A percentile compares a stretch with the other conserved stretches of the same genome.
These are phyloP conservation scores for Aphrocallistes beatrix DNA, from an alignment of 37 sponge, comb jelly and placozoan species.

Conservation along the genomic window DNA sequence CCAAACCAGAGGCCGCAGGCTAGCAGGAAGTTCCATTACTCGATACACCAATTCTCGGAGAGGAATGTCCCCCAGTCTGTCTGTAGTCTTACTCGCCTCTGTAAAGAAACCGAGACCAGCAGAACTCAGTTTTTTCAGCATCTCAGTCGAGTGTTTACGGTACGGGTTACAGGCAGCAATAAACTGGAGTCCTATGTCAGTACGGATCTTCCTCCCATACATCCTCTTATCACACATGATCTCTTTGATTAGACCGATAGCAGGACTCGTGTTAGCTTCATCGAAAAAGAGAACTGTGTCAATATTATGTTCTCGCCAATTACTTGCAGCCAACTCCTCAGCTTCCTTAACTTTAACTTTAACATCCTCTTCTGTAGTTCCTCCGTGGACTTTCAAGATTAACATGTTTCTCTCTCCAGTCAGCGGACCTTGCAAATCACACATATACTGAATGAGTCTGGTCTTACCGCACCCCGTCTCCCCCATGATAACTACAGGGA, in stretches of 20 bases:
- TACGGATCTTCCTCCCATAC: slow-evolving; percentile 24
- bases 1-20: slow-evolving; percentile 80
- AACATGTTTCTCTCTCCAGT: background rate
- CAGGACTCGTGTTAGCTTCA: slow-evolving; percentile 57
- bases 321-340: slow-evolving; percentile 25
- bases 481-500: slow-evolving; percentile 97
- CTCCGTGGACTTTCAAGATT: slow-evolving; percentile 43
- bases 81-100: background rate
- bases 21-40: slow-evolving; percentile 77
- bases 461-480: slow-evolving; percentile 99
- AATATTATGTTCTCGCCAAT: background rate
- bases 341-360: slow-evolving; percentile 26
- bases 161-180: slow-evolving; percentile 64
- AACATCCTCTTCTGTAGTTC: slow-evolving; percentile 36
- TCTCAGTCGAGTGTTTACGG: background rate
- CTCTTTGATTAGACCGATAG: slow-evolving; percentile 46
- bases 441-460: slow-evolving; percentile 80
- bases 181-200: slow-evolving; percentile 27
- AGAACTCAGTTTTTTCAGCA: background rate
- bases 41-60: slow-evolving; percentile 84
- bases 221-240: slow-evolving; percentile 45
- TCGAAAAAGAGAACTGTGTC: slow-evolving; percentile 56
- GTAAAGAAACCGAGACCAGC: slow-evolving; percentile 14
- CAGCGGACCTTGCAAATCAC: slow-evolving; percentile 42
- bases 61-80: slow-evolving; percentile 40